Base-by-base conservation (phyloP, 2,888 invertebrate species). In the Oithona nana region DNA sequence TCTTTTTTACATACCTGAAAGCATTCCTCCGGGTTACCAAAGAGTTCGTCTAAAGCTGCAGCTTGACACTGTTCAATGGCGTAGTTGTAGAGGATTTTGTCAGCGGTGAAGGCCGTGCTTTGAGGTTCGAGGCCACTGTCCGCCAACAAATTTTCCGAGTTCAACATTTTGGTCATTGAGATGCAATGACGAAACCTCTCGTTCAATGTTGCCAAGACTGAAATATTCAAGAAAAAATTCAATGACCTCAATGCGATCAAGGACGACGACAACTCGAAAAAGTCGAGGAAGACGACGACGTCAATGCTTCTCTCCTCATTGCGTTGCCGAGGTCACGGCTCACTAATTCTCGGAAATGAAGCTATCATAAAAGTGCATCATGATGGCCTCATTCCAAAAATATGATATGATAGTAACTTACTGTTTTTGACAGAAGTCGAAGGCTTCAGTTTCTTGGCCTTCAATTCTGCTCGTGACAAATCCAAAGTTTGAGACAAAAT, bases 1-100 rank as follows among this genome's bases (percentile, higher is more conserved):
- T 39, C 39, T 8, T 24, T n/a, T n/a, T n/a, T n/a, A n/a, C n/a
- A n/a, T 57, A 57, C 57, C 69, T 88, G 86, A 76, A 93, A 92
- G 78, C 93, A 94, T 72, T 90, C 89, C 71, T 84, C 84, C 67
- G 87, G 84, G 73, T 93, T 90, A 63, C 90, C 93, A 74, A 95
- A 88, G 68, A 98, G 75, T 77, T 98, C 98, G 74, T 97, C 95
- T 69, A 97, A 77, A 39, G 97, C 97, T 65, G 97, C 98, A 69
- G 89, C 84, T 76, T 97, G 95, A 75, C 97, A 98, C 93, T 94
- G 74, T 16, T 95, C 88, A 70, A 98, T 88, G 67, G 98, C 97
- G 75, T 98, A 89, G 72, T 92, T 88, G 75, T 97, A 98, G 65
- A 98, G 82, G 67, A 98, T 86, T 73, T 68, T 69, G 24, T 68